Conservation (phyloP, 2,888 invertebrate genomes). For the Cataglyphis albicans region DNA sequence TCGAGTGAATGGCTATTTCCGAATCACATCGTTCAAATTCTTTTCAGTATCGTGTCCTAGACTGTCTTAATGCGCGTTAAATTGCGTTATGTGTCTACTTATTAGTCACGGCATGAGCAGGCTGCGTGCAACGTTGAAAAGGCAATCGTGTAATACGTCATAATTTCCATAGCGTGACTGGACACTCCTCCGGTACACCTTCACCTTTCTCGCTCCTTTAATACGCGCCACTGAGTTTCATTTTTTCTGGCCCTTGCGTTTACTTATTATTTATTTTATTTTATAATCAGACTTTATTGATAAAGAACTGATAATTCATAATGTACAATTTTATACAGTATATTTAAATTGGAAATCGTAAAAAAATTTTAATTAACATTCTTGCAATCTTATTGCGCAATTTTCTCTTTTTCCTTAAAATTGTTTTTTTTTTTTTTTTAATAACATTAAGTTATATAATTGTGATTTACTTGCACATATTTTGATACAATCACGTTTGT, state of each 20-base stretch:
- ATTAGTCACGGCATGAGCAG: slow-evolving; percentile 80
- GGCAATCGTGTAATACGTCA: slow-evolving; percentile 83
- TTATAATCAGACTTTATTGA: neutral
- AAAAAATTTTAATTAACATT: neutral
- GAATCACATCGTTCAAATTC: slow-evolving; percentile 43
- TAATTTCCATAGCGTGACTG: slow-evolving; percentile 84
- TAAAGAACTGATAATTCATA: neutral
- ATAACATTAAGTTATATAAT: neutral
- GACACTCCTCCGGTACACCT: slow-evolving; percentile 71
- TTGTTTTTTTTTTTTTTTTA: neutral
- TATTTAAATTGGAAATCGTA: neutral
- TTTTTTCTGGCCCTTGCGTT: slow-evolving; percentile 24
- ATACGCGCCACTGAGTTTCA: slow-evolving; percentile 66
- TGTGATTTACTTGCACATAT: neutral
- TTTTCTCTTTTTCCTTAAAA: neutral
- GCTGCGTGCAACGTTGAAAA: slow-evolving; percentile 79
- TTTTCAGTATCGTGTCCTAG: slow-evolving; percentile 16
- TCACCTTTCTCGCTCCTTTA: slow-evolving; percentile 60
- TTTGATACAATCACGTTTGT: slow-evolving; percentile 1
- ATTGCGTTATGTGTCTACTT: slow-evolving; percentile 75
- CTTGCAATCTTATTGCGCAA: neutral
- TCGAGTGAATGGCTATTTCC: slow-evolving; percentile 22
- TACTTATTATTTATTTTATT: slow-evolving; percentile 10
- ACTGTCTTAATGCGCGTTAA: slow-evolving; percentile 68
- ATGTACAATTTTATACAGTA: neutral